These are phyloP conservation scores for Ylistrum balloti DNA, from an alignment of 1,140 invertebrate genomes.

Conservation along the genomic window DNA sequence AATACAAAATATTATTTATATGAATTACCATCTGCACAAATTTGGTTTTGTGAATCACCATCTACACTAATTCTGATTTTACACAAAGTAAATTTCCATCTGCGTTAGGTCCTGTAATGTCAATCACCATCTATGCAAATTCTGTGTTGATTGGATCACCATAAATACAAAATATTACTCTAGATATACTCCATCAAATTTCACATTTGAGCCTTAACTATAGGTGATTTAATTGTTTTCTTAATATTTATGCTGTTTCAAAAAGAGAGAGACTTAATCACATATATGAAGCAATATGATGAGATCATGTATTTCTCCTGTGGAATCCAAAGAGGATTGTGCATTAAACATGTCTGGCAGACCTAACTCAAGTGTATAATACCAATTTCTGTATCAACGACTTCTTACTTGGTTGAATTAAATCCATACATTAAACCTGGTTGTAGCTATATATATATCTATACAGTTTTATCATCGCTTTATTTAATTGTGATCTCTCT, in stretches of 20 bases:
- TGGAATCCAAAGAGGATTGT: background rate
- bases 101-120: too few relatives aligned
- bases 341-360: background rate
- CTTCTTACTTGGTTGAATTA: background rate
- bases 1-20: too few relatives aligned
- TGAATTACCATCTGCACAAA: background rate
- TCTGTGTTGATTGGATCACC: too few relatives aligned
- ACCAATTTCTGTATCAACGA: background rate
- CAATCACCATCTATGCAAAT: too few relatives aligned
- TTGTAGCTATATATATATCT: background rate
- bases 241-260: background rate
- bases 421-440: background rate
- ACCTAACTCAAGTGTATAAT: background rate
- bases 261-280: background rate
- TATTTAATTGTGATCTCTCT: background rate
- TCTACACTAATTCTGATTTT: too few relatives aligned
- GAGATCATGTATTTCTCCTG: background rate
- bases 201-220: background rate
- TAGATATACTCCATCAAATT: background rate
- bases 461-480: too few relatives aligned
- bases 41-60: background rate
- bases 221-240: background rate
- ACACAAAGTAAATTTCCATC: too few relatives aligned
- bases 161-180: too few relatives aligned
- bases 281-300: background rate